Evolutionary conservation across 2,113 vertebrate genomes (phyloP), one percentile per base, ranked within the genome.

Genomic region (Toxotes jaculatrix): DNA sequence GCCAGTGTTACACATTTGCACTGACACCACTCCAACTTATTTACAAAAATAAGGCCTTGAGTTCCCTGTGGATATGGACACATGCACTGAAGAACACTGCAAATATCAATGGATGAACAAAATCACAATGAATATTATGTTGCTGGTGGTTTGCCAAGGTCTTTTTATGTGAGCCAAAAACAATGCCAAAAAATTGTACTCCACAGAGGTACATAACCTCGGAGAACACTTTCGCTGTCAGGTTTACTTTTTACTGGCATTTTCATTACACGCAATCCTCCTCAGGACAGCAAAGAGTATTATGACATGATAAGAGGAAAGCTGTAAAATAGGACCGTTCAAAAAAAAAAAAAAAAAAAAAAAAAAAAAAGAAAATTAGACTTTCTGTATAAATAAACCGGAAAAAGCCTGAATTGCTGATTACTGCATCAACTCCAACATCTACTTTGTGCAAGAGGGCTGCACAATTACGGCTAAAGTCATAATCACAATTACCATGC

Each of bases 401-500:
- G 40, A 61, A 65, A 61, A 17, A 23, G 13, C 32, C 17, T 10
- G 34, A 13, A 53, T 14, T n/a, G 40, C 45, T 42, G 55, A 77
- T 23, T n/a, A 31, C 57, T n/a, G 63, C 56, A 67, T 74, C 51
- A 49, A 73, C 49, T 65, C 27, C 36, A 73, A 76, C 60, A 56
- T 77, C 32, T 68, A 43, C 66, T 77, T 40, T 71, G 65, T 78
- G 45, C 40, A 31, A 69, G 67, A 84, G 38, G 32, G 49, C 32
- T 51, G 42, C 3, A 27, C 56, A 73, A 62, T 80, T 59, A 81
- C 11, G 40, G 45, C 65, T 10, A 14, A 62, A 76, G 55, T 82
- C 69, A 51, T 77, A 63, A 81, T 68, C 60, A 56, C 55, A 70
- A 80, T 66, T 56, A 66, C 67, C 63, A 60, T 38, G 78, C 77